phyloP scores from a whole-genome alignment of 2,888 invertebrate species.

The Trissolcus japonicus region DNA sequence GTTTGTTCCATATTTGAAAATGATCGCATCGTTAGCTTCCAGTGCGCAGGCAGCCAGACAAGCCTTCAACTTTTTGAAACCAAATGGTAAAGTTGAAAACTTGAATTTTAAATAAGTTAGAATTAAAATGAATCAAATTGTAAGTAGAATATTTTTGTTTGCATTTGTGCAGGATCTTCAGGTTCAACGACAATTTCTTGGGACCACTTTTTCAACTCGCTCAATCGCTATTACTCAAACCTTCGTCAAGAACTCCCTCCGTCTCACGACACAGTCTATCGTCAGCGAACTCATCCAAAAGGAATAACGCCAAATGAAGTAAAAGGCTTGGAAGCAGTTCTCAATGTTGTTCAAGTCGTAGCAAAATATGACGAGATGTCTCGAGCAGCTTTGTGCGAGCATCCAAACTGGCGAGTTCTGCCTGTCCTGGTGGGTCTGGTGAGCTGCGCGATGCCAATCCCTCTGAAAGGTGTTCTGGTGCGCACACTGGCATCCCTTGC shows the following conservation, averaged over 20 bases:
- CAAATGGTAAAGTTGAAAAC: slow-evolving; percentile 77
- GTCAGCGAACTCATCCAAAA: slow-evolving; percentile 78
- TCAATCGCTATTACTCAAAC: slow-evolving; percentile 84
- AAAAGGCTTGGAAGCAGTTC: slow-evolving; percentile 89
- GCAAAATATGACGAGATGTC: slow-evolving; percentile 89
- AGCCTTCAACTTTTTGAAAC: slow-evolving; percentile 86
- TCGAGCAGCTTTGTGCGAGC: slow-evolving; percentile 89
- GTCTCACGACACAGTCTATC: slow-evolving; percentile 82
- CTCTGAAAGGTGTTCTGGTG: slow-evolving; percentile 90
- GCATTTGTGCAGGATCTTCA: slow-evolving; percentile 64
- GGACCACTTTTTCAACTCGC: slow-evolving; percentile 90
- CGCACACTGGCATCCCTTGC: slow-evolving; percentile 87
- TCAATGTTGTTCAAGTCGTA: slow-evolving; percentile 86
- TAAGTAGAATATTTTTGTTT: too few relatives aligned
- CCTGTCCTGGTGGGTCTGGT: slow-evolving; percentile 88
- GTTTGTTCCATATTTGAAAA: slow-evolving; percentile 90
- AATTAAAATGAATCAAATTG: background rate
- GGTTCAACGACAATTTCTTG: slow-evolving; percentile 82
- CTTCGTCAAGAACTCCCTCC: slow-evolving; percentile 84
- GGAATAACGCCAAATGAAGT: slow-evolving; percentile 88
- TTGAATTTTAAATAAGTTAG: background rate
- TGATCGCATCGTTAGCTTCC: slow-evolving; percentile 89
- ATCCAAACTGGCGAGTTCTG: slow-evolving; percentile 91
- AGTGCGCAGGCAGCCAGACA: slow-evolving; percentile 86
- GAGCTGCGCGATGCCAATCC: slow-evolving; percentile 90